phyloP scores from a whole-genome alignment of 2,797 vertebrate genomes.

The Sebastes paucispinis region DNA sequence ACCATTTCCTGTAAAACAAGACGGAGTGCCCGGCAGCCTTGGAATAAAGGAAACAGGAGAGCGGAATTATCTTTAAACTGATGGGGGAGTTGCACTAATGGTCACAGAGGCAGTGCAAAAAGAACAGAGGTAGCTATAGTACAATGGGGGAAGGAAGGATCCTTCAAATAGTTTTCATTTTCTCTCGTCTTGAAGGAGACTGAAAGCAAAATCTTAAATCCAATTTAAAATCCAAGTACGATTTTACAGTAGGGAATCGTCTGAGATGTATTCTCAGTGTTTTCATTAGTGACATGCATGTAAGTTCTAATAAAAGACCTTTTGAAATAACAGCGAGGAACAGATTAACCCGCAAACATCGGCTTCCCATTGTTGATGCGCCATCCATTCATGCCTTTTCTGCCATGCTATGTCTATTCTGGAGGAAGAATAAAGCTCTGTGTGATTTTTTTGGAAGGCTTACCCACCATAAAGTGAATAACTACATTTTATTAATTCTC shows the following conservation, averaged over 20 bases:
- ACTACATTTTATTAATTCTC: neutral
- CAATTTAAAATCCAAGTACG: neutral
- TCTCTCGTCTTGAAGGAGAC: neutral
- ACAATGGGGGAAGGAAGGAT: neutral
- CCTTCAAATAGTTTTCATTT: neutral
- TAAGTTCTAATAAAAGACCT: neutral
- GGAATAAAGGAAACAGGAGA: conserved; percentile 28
- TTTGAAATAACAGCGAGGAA: neutral
- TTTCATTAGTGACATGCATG: neutral
- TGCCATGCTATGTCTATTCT: neutral
- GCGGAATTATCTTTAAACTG: conserved; percentile 40
- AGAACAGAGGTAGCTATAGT: conserved; percentile 12
- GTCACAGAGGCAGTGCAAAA: conserved; percentile 32
- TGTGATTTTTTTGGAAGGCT: neutral
- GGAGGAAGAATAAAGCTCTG: neutral
- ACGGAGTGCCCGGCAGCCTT: conserved; percentile 34
- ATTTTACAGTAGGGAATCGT: neutral
- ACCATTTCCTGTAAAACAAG: conserved; percentile 63
- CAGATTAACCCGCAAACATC: neutral
- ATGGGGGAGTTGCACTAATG: conserved; percentile 41
- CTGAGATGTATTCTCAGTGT: neutral
- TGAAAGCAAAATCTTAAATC: neutral
- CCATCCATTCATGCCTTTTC: neutral
- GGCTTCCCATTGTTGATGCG: neutral
- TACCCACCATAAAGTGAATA: neutral